These are phyloP conservation scores for Corythornis madagascariensis DNA, from an alignment of 2,113 vertebrate genomes.

Conservation along the genomic window DNA sequence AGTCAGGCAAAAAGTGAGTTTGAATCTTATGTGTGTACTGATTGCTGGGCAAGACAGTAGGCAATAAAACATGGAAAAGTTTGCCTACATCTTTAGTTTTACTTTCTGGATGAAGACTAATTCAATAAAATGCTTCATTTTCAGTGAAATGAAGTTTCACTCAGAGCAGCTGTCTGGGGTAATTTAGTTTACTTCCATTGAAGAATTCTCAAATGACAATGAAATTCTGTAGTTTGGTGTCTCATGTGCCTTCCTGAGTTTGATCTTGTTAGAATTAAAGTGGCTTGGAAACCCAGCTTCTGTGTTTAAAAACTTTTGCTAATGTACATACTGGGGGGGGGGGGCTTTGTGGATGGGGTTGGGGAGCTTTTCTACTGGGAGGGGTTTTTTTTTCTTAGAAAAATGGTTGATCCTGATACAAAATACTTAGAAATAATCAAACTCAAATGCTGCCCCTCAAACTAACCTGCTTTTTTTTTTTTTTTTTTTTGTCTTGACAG, in stretches of 20 bases:
- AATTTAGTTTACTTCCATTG: neutral
- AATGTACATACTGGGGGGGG: neutral
- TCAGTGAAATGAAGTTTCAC: neutral
- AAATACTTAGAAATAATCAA: neutral
- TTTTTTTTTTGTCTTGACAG: neutral
- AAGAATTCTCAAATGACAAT: neutral
- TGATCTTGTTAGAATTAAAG: neutral
- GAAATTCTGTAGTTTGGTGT: neutral
- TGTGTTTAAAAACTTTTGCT: neutral
- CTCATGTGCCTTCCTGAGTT: neutral
- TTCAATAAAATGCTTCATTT: neutral
- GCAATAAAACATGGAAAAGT: neutral
- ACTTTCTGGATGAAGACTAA: neutral
- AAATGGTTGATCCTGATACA: neutral
- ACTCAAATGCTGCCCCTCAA: neutral
- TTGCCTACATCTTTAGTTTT: neutral
- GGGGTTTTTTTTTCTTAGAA: neutral
- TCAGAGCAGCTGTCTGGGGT: neutral
- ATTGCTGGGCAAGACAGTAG: neutral
- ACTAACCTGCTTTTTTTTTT: neutral
- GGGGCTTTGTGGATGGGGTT: neutral
- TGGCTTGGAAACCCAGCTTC: neutral
- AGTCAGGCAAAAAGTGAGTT: neutral
- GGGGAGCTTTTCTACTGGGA: neutral
- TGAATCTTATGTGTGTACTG: accelerated